Percentiles rank a stretch among this genome's conserved stretches.
Conservation (phyloP, 2,113 vertebrate species). For the Xiphophorus couchianus region DNA sequence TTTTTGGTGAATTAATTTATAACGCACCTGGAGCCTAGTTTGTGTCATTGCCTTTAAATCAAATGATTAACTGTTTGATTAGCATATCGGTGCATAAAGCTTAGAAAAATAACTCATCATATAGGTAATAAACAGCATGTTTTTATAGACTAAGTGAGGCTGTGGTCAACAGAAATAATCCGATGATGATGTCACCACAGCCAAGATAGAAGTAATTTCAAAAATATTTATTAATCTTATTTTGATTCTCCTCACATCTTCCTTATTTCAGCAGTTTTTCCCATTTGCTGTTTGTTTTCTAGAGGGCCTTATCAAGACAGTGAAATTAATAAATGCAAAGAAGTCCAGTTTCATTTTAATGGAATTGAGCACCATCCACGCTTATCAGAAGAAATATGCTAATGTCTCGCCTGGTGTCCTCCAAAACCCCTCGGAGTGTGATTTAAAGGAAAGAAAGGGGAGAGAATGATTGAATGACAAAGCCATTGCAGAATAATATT, state of each 20-base stretch:
- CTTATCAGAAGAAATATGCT: constrained; percentile 69
- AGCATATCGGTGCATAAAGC: not conserved
- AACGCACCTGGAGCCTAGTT: not conserved
- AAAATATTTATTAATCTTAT: constrained; percentile 1
- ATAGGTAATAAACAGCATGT: not conserved
- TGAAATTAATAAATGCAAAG: constrained; percentile 66
- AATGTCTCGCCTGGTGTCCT: constrained; percentile 54
- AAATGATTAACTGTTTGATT: not conserved
- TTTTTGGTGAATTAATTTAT: not conserved
- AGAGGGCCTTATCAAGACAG: constrained; percentile 25
- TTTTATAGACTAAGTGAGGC: not conserved
- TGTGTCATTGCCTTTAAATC: not conserved
- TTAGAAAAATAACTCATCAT: not conserved
- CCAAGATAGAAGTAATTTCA: not conserved
- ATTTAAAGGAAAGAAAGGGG: constrained; percentile 20
- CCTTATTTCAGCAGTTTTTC: constrained; percentile 6
- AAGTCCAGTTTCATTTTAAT: constrained; percentile 68
- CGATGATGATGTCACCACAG: constrained; percentile 1
- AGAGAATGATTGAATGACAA: constrained; percentile 48
- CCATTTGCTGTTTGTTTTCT: constrained; percentile 60
- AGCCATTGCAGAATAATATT: constrained; percentile 35
- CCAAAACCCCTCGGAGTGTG: constrained; percentile 34
- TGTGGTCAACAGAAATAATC: not conserved
- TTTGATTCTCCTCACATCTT: constrained; percentile 2
- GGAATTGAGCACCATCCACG: constrained; percentile 57